Conservation (phyloP, 2,797 vertebrate species). For the Sebastiscus albofasciatus region DNA sequence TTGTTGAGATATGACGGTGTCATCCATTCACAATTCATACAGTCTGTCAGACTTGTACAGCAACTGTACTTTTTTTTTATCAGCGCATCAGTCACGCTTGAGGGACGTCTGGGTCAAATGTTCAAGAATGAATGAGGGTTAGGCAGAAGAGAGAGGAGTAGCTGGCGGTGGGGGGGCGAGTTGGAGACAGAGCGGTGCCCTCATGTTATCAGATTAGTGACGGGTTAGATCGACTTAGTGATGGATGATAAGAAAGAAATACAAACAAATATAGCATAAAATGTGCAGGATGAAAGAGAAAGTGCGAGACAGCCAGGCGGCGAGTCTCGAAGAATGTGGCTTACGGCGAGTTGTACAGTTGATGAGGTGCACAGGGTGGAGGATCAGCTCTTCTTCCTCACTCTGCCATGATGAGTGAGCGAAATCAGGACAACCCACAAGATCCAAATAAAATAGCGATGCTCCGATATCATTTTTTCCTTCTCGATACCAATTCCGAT, state of each 20-base stretch:
- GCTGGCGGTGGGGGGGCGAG: slow-evolving; percentile 36
- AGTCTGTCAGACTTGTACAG: slow-evolving; percentile 54
- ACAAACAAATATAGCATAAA: slow-evolving; percentile 74
- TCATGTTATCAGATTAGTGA: slow-evolving; percentile 78
- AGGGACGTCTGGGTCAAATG: slow-evolving; percentile 67
- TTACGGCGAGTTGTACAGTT: neutral
- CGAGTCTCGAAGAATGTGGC: slow-evolving; percentile 40
- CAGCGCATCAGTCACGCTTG: slow-evolving; percentile 69
- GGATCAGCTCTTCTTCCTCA: slow-evolving; percentile 24
- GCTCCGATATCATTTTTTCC: neutral
- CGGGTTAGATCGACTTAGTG: slow-evolving; percentile 69
- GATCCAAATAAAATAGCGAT: neutral
- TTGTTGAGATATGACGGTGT: slow-evolving; percentile 62
- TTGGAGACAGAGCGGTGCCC: slow-evolving; percentile 79
- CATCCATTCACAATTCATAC: slow-evolving; percentile 54
- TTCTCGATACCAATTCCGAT: neutral
- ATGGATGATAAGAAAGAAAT: slow-evolving; percentile 74
- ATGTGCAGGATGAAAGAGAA: slow-evolving; percentile 59
- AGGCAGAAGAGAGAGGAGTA: slow-evolving; percentile 59
- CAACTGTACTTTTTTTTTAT: slow-evolving; percentile 61
- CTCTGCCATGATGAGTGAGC: neutral
- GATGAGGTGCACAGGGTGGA: slow-evolving; percentile 16
- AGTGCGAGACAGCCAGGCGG: slow-evolving; percentile 54
- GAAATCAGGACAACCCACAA: slow-evolving; percentile 22
- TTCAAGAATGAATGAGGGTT: slow-evolving; percentile 71